Percentiles rank a stretch among this genome's conserved stretches.
These are phyloP conservation scores for Melanotus villosus DNA, from an alignment of 2,888 invertebrate genomes.

Conservation along the genomic window DNA sequence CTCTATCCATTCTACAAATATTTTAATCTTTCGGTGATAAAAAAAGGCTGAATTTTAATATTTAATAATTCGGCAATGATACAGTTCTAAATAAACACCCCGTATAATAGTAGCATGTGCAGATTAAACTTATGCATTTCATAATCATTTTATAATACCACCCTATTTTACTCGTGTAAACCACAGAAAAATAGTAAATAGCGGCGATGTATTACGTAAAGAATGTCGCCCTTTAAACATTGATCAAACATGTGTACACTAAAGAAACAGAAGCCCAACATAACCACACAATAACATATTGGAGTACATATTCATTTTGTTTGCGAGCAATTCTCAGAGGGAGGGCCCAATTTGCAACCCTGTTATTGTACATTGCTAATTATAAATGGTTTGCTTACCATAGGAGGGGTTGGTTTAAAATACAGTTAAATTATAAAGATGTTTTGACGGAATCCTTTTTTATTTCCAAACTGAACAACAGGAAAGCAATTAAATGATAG, in stretches of 20 bases:
- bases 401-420: background rate
- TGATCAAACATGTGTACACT: conserved; percentile 38
- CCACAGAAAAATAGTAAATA: no score
- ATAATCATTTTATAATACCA: conserved; percentile 7
- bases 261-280: conserved; percentile 30
- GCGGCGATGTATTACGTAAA: conserved; percentile 2
- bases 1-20: no score
- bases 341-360: conserved; percentile 37
- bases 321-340: conserved; percentile 43
- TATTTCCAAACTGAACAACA: no score
- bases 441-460: no score
- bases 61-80: conserved; percentile 19
- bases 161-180: background rate
- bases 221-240: background rate
- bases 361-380: conserved; percentile 34
- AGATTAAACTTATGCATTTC: background rate
- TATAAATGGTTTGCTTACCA: conserved; percentile 18
- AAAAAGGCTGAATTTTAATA: no score
- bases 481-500: no score
- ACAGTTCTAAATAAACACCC: background rate
- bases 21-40: no score
- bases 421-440: background rate
- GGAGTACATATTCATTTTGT: conserved; percentile 43
- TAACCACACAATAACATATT: conserved; percentile 47
- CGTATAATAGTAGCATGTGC: conserved; percentile 18